Conservation (phyloP, 2,797 vertebrate species). For the Alfaro cultratus region DNA sequence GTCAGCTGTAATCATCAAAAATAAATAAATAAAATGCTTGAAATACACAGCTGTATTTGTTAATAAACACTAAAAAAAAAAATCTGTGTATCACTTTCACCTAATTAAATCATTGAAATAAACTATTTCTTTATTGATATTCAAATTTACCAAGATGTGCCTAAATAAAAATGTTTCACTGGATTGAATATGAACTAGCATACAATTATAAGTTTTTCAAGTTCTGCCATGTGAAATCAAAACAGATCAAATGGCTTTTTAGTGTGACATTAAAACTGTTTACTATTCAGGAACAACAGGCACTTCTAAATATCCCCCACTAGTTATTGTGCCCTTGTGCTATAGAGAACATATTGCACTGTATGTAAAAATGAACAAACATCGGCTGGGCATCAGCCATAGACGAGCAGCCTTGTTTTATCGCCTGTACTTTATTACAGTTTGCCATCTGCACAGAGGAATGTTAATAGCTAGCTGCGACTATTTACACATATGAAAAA, state of each 20-base stretch:
- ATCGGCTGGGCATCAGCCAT: conserved; percentile 74
- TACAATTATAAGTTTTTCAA: conserved; percentile 57
- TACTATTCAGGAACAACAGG: conserved; percentile 80
- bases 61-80: too few relatives aligned
- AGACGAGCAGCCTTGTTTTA: conserved; percentile 80
- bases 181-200: conserved; percentile 40
- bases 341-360: conserved; percentile 81
- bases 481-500: conserved; percentile 85
- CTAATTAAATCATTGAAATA: neutral
- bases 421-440: conserved; percentile 86
- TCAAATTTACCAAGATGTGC: neutral
- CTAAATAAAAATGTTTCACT: conserved; percentile 17
- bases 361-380: conserved; percentile 83
- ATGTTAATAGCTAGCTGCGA: conserved; percentile 86
- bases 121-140: neutral
- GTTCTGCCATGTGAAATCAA: conserved; percentile 55
- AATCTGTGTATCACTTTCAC: neutral
- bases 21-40: neutral
- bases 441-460: conserved; percentile 86
- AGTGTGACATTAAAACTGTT: conserved; percentile 77
- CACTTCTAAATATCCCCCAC: conserved; percentile 76
- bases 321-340: conserved; percentile 81
- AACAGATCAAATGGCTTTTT: conserved; percentile 72
- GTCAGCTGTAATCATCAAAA: neutral
- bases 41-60: neutral